Evolutionary conservation across 2,888 invertebrate genomes (phyloP).

Genomic region (Drosophila picticornis): DNA sequence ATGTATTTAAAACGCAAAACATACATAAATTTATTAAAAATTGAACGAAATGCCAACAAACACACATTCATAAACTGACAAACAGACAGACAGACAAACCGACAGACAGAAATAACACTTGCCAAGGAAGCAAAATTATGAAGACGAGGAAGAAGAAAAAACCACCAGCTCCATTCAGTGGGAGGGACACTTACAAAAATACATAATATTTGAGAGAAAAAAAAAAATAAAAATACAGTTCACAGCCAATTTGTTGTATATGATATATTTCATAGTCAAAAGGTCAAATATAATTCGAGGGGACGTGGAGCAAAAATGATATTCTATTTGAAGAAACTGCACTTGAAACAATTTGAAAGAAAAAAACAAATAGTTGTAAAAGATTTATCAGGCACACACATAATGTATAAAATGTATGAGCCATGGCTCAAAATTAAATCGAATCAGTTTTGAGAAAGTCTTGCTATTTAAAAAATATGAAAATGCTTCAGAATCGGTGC

Average conservation of each 20-base stretch:
- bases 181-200: neutral
- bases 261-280: neutral
- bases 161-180: constrained; percentile 3
- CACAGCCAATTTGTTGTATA: constrained; percentile 3
- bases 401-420: neutral
- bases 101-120: constrained; percentile 12
- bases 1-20: constrained; percentile 62
- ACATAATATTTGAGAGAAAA: neutral
- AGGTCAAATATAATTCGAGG: neutral
- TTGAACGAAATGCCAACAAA: constrained; percentile 59
- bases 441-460: neutral
- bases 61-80: neutral
- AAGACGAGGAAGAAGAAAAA: neutral
- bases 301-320: neutral
- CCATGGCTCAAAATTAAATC: neutral
- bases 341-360: constrained; percentile 2
- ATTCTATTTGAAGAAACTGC: constrained; percentile 4
- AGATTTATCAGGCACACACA: neutral
- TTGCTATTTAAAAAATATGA: neutral
- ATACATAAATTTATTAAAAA: constrained; percentile 66
- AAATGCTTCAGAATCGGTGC: neutral
- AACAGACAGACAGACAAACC: neutral
- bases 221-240: neutral
- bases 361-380: neutral
- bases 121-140: constrained; percentile 22